A percentile compares a stretch with the other conserved stretches of the same genome.
Evolutionary conservation across 2,888 invertebrate genomes (phyloP).

Genomic region (Fissipunctia ypsillon): DNA sequence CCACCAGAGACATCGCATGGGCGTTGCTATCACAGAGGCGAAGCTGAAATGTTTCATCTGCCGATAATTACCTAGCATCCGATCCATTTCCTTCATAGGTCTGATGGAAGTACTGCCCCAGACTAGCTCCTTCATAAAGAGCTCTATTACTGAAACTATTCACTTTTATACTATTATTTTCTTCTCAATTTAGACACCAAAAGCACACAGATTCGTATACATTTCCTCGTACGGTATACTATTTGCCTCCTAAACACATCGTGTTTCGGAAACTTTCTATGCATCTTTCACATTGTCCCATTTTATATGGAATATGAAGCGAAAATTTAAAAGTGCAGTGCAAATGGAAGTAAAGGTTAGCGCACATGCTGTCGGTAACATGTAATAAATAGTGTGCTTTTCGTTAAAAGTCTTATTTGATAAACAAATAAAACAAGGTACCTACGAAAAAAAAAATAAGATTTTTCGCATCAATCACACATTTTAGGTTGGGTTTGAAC

Average conservation of each 20-base stretch:
- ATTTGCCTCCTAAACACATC: constrained; percentile 49
- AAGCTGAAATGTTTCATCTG: neutral
- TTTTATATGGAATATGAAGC: constrained; percentile 60
- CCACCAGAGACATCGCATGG: neutral
- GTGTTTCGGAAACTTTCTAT: constrained; percentile 56
- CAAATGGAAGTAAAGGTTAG: constrained; percentile 72
- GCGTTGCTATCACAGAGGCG: neutral
- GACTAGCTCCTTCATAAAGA: neutral
- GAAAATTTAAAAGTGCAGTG: constrained; percentile 65
- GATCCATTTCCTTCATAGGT: neutral
- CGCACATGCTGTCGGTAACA: constrained; percentile 40
- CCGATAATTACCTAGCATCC: neutral
- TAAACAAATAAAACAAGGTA: neutral
- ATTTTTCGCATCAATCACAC: neutral
- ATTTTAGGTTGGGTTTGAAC: neutral
- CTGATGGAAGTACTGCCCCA: neutral
- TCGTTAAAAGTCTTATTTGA: neutral
- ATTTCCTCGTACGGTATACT: constrained; percentile 29
- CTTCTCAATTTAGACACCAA: constrained; percentile 16
- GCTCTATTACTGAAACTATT: neutral
- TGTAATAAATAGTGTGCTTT: neutral
- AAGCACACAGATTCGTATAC: constrained; percentile 12
- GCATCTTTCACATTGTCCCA: constrained; percentile 55
- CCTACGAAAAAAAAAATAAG: no score
- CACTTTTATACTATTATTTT: constrained; percentile 17